A percentile compares a stretch with the other conserved stretches of the same genome.
Conservation (phyloP, 2,888 invertebrate genomes). For the Cryptocephalus primarius region DNA sequence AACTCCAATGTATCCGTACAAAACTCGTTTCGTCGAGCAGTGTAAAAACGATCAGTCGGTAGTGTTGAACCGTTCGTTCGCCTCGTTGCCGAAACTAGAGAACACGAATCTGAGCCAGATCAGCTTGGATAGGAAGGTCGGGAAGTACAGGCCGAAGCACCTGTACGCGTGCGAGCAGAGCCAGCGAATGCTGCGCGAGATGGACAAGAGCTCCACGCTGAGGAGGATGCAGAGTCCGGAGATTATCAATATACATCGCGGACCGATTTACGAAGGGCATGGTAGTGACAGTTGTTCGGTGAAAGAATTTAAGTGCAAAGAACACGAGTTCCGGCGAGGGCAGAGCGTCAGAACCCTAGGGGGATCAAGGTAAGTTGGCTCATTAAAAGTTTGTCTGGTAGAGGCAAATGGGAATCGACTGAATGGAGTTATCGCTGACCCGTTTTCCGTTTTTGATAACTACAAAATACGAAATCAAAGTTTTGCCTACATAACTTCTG, state of each 20-base stretch:
- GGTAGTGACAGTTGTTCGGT: conserved; percentile 27
- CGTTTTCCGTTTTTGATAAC: too few species aligned
- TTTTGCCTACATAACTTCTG: too few species aligned
- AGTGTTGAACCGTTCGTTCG: conserved; percentile 26
- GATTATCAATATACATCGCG: conserved; percentile 35
- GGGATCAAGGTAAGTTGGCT: conserved; percentile 10
- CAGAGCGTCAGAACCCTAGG: conserved; percentile 22
- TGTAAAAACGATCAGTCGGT: conserved; percentile 23
- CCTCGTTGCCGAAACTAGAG: conserved; percentile 29
- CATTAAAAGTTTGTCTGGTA: neutral
- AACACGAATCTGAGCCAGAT: conserved; percentile 32
- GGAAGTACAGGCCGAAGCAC: conserved; percentile 24
- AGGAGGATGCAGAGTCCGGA: conserved; percentile 32
- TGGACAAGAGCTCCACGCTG: conserved; percentile 11
- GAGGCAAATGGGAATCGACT: too few species aligned
- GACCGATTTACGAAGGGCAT: conserved; percentile 28
- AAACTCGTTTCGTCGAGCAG: conserved; percentile 20
- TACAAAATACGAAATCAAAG: too few species aligned
- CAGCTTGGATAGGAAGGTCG: conserved; percentile 37
- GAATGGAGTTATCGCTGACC: too few species aligned
- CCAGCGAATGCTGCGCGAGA: conserved; percentile 8
- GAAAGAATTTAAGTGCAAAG: conserved; percentile 30
- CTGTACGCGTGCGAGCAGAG: conserved; percentile 41
- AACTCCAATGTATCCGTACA: conserved; percentile 19
- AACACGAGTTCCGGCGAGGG: conserved; percentile 30